phyloP scores from a whole-genome alignment of 2,797 vertebrate genomes.

The Buphagus erythrorhynchus region DNA sequence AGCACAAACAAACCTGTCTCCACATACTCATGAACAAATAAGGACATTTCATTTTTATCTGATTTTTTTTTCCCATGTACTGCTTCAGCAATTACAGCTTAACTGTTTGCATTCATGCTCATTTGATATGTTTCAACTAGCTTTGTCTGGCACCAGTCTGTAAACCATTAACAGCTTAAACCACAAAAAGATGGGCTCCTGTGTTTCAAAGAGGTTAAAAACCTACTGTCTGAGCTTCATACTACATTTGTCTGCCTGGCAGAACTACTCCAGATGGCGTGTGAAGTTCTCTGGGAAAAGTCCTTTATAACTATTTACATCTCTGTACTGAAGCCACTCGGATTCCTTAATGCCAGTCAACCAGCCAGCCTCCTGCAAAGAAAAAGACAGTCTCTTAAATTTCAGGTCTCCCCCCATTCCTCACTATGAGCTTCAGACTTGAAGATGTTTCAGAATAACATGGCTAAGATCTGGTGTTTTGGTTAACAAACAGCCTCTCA shows the following conservation, averaged over 20 bases:
- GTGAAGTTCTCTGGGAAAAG: conserved; percentile 97
- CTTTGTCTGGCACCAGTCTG: conserved; percentile 70
- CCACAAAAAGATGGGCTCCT: conserved; percentile 68
- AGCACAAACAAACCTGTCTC: conserved; percentile 80
- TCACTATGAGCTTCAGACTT: neutral
- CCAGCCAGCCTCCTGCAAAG: conserved; percentile 94
- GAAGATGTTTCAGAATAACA: neutral
- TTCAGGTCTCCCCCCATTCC: neutral
- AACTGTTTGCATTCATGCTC: conserved; percentile 75
- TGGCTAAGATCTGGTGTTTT: neutral
- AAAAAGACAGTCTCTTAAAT: conserved; percentile 28
- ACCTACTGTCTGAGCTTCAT: conserved; percentile 52
- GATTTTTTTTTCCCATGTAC: conserved; percentile 50
- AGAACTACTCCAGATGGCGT: conserved; percentile 82
- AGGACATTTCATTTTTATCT: conserved; percentile 66
- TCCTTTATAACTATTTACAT: conserved; percentile 83
- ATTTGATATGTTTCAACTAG: conserved; percentile 53
- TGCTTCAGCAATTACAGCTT: conserved; percentile 74
- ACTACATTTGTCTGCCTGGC: neutral
- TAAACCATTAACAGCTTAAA: conserved; percentile 62
- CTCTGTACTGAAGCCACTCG: conserved; percentile 87
- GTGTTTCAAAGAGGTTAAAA: conserved; percentile 72
- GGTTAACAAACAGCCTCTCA: neutral
- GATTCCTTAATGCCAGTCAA: conserved; percentile 90
- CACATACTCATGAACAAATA: conserved; percentile 76